These are phyloP conservation scores for Drosophila longiperda DNA, from an alignment of 2,888 invertebrate species.

Conservation along the genomic window DNA sequence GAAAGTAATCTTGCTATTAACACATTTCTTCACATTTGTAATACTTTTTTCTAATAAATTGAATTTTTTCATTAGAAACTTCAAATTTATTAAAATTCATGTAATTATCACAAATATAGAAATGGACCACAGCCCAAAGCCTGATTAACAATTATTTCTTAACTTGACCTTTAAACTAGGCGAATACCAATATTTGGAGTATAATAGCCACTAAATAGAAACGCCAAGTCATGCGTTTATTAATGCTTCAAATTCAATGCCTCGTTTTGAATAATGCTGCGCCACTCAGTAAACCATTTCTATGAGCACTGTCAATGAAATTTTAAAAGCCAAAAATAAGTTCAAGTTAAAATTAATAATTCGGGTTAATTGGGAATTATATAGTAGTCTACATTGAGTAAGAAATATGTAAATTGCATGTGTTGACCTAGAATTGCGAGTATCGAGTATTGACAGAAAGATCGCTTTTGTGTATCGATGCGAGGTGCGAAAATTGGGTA, in stretches of 20 bases:
- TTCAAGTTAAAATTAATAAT: conserved; percentile 76
- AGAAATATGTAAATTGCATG: conserved; percentile 66
- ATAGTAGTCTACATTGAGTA: conserved; percentile 30
- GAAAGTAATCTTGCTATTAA: not conserved
- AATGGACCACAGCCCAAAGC: conserved; percentile 5
- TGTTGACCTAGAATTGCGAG: conserved; percentile 66
- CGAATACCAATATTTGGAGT: conserved; percentile 10
- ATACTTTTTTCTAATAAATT: not conserved
- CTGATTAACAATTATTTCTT: conserved; percentile 24
- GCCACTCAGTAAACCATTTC: conserved; percentile 20
- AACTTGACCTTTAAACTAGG: conserved; percentile 48
- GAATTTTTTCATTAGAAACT: not conserved
- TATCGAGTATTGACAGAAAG: conserved; percentile 55
- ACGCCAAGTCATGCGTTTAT: conserved; percentile 46
- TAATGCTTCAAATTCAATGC: conserved; percentile 46
- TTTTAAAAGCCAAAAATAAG: conserved; percentile 47
- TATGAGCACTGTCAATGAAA: conserved; percentile 42
- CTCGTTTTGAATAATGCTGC: conserved; percentile 20
- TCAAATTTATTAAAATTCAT: not conserved
- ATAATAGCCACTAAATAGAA: conserved; percentile 21
- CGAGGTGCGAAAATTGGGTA: conserved; percentile 66
- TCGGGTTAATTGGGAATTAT: conserved; percentile 71
- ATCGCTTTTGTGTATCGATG: conserved; percentile 34
- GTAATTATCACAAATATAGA: not conserved
- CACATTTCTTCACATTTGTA: not conserved